Conservation (phyloP, 2,888 invertebrate species). For the Perizoma flavofasciatum region DNA sequence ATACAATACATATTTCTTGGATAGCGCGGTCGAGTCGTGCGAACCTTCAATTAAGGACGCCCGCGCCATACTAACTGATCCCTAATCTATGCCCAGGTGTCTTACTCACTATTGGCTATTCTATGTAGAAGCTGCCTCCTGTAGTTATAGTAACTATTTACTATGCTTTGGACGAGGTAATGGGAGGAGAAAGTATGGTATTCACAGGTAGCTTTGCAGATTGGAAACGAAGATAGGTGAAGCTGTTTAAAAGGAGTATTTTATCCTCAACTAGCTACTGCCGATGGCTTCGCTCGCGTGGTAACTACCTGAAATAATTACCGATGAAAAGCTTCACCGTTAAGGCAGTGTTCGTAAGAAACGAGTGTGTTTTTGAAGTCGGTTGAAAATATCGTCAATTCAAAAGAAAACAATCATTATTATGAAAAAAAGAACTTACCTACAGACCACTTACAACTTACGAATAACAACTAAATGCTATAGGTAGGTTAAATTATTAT, state of each 20-base stretch:
- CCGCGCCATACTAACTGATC: conserved; percentile 12
- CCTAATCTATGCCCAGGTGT: conserved; percentile 16
- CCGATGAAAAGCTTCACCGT: too few relatives aligned
- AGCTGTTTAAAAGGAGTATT: background rate
- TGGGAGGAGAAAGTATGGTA: conserved; percentile 2
- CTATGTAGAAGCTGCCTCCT: conserved; percentile 1
- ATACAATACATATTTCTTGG: conserved; percentile 8
- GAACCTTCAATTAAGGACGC: conserved; percentile 13
- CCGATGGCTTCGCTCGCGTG: too few relatives aligned
- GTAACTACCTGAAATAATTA: too few relatives aligned
- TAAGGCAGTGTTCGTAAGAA: too few relatives aligned
- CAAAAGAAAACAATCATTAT: too few relatives aligned
- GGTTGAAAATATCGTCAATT: too few relatives aligned
- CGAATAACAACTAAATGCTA: too few relatives aligned
- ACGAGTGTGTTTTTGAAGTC: too few relatives aligned
- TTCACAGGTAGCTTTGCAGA: background rate
- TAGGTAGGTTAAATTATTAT: too few relatives aligned
- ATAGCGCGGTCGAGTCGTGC: conserved; percentile 20
- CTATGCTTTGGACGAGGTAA: background rate
- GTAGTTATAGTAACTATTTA: conserved; percentile 6
- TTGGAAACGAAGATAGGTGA: background rate
- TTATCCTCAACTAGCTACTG: background rate
- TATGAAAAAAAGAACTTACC: too few relatives aligned
- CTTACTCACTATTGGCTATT: background rate
- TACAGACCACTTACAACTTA: too few relatives aligned